Evolutionary conservation across 1,140 invertebrate genomes (phyloP).

Genomic region (Oncopodura yosiiana): DNA sequence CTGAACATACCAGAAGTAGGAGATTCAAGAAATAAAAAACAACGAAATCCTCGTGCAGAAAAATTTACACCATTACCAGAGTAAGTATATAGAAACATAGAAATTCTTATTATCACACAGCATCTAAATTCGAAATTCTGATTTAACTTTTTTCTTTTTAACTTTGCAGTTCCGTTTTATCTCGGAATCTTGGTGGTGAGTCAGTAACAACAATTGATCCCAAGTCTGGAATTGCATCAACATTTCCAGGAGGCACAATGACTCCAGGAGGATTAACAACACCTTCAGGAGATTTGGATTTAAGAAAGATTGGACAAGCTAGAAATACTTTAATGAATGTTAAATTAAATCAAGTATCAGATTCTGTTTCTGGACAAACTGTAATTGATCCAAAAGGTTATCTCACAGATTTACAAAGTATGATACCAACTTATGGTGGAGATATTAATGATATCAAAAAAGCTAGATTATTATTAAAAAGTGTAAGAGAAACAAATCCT

Average conservation of each 20-base stretch:
- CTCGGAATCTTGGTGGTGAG: conserved; percentile 78
- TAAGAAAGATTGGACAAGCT: conserved; percentile 97
- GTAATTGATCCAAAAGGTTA: conserved; percentile 99
- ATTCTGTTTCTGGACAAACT: conserved; percentile 97
- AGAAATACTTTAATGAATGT: conserved; percentile 99
- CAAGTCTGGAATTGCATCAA: conserved; percentile 67
- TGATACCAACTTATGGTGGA: conserved; percentile 95
- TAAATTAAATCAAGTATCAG: conserved; percentile 93
- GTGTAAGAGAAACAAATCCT: conserved; percentile 96
- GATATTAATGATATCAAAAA: conserved; percentile 99
- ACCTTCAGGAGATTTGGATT: conserved; percentile 86
- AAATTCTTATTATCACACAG: too few species aligned
- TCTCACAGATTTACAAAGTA: conserved; percentile 94
- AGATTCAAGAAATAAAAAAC: conserved; percentile 94
- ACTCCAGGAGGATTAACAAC: conserved; percentile 57
- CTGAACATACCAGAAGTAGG: conserved; percentile 95
- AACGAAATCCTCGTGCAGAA: conserved; percentile 86
- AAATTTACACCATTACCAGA: conserved; percentile 47
- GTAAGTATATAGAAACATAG: neutral
- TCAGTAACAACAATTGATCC: conserved; percentile 72
- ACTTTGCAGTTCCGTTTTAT: conserved; percentile 95
- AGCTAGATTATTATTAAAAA: conserved; percentile 88
- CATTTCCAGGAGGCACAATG: conserved; percentile 65
- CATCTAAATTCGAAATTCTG: too few species aligned
- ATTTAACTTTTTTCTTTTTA: conserved; percentile 22